phyloP scores from a whole-genome alignment of 2,797 vertebrate species.

The Brotogeris chrysoptera region DNA sequence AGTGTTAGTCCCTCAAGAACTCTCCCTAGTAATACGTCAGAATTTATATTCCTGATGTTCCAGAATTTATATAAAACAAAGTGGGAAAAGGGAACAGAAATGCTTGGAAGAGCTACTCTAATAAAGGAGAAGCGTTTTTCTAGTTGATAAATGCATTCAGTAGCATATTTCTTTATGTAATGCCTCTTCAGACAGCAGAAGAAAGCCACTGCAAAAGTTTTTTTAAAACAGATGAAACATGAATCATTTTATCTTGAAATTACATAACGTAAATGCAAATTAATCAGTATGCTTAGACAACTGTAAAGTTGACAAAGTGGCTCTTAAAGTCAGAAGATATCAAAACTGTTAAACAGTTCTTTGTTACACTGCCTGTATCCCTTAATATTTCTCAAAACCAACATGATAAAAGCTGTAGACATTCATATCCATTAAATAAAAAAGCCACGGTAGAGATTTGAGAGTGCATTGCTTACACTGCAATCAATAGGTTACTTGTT shows the following conservation, averaged over 20 bases:
- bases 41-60: background rate
- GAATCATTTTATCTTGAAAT: constrained; percentile 13
- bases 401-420: background rate
- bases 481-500: constrained; percentile 33
- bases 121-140: background rate
- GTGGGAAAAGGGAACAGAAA: background rate
- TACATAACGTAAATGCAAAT: background rate
- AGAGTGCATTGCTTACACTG: background rate
- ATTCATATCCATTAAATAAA: background rate
- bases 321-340: background rate
- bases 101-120: background rate
- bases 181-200: background rate
- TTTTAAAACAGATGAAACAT: background rate
- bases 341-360: background rate
- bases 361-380: background rate
- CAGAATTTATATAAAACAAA: background rate
- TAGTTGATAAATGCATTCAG: background rate
- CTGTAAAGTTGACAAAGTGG: background rate
- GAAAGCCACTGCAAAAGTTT: background rate
- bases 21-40: background rate
- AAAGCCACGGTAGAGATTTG: background rate
- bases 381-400: background rate
- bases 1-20: background rate
- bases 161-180: background rate
- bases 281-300: background rate